phyloP scores from a whole-genome alignment of 2,797 vertebrate genomes.

The Melopsittacus undulatus region DNA sequence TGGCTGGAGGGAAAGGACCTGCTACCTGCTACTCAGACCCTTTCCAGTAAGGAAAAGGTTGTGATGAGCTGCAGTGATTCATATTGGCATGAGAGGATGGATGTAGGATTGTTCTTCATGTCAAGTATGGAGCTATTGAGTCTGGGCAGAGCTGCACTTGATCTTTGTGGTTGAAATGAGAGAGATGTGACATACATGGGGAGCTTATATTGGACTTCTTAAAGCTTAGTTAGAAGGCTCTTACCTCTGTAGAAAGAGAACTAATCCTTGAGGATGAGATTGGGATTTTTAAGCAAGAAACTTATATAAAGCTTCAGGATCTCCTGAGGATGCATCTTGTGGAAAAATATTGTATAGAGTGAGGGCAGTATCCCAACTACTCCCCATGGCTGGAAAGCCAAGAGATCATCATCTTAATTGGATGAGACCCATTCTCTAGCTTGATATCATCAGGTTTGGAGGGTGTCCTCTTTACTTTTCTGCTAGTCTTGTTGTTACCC shows the following conservation, averaged over 20 bases:
- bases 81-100: neutral
- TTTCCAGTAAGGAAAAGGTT: neutral
- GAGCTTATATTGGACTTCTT: neutral
- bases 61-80: neutral
- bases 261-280: neutral
- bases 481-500: neutral
- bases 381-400: neutral
- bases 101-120: neutral
- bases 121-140: neutral
- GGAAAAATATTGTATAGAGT: neutral
- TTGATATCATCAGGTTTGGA: neutral
- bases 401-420: neutral
- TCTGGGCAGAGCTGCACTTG: neutral
- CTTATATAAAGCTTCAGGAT: neutral
- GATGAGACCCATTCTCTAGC: neutral
- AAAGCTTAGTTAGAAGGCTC: neutral
- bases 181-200: accelerated
- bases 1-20: neutral
- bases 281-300: neutral
- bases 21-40: neutral
- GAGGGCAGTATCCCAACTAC: neutral
- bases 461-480: neutral
- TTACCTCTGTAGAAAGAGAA: neutral
- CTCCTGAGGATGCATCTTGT: neutral
- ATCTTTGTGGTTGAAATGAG: neutral